A percentile compares a stretch with the other conserved stretches of the same genome.
These are phyloP conservation scores for Centropus bengalensis DNA, from an alignment of 2,113 vertebrate species.

Conservation along the genomic window DNA sequence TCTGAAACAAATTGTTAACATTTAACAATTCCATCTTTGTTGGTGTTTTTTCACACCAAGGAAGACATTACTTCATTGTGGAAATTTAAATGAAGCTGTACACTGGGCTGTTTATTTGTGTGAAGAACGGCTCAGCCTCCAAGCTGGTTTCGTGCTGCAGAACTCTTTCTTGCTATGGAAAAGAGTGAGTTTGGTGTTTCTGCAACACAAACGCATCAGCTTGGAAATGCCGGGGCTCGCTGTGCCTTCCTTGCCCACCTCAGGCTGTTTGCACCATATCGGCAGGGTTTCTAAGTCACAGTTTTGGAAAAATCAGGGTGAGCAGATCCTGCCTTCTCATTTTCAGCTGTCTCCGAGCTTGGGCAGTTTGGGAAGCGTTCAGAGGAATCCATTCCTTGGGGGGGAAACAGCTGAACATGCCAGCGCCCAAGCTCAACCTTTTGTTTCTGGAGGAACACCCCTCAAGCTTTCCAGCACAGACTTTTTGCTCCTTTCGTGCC, in stretches of 20 bases:
- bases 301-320: not conserved
- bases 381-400: too few relatives aligned
- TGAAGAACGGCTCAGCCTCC: not conserved
- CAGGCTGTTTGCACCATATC: not conserved
- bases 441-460: not conserved
- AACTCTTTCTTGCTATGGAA: not conserved
- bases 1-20: not conserved
- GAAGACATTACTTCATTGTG: not conserved
- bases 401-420: not conserved
- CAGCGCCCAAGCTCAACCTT: not conserved
- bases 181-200: not conserved
- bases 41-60: not conserved
- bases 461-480: not conserved
- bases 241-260: not conserved
- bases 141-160: not conserved
- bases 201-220: not conserved
- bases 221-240: not conserved
- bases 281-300: not conserved
- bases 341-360: not conserved
- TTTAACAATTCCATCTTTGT: not conserved
- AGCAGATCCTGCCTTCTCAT: not conserved
- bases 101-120: not conserved
- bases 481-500: fast-evolving
- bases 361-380: not conserved
- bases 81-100: not conserved